A percentile compares a stretch with the other conserved stretches of the same genome.
phyloP scores from a whole-genome alignment of 2,113 vertebrate genomes.

The Illadopsis cleaveri region DNA sequence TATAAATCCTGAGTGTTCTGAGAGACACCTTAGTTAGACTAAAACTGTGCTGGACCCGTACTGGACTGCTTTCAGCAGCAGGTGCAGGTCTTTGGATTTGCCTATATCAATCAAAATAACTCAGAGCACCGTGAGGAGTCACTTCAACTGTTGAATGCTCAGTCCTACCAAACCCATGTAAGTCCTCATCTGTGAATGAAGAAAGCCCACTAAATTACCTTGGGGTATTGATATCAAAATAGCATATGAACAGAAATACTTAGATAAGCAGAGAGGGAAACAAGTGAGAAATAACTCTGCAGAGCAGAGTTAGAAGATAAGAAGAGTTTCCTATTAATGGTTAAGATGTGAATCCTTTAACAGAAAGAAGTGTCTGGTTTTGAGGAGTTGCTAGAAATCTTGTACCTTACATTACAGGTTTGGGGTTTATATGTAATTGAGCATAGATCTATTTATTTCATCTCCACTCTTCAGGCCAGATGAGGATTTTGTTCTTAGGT shows the following conservation, averaged over 20 bases:
- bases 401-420: background rate
- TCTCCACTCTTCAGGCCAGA: background rate
- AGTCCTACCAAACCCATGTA: background rate
- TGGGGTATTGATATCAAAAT: background rate
- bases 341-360: background rate
- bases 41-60: background rate
- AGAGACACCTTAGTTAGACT: background rate
- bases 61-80: background rate
- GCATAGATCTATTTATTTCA: background rate
- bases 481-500: background rate
- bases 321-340: background rate
- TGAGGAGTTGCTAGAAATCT: background rate
- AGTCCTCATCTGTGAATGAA: background rate
- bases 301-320: background rate
- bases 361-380: background rate
- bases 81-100: background rate
- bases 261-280: background rate
- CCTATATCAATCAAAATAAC: background rate
- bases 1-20: background rate
- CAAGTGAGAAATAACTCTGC: background rate
- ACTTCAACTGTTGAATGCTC: background rate
- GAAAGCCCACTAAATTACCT: background rate
- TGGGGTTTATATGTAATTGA: background rate
- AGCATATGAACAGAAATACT: background rate
- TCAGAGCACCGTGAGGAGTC: background rate